phyloP scores from a whole-genome alignment of 1,140 invertebrate species.

The Lepidotrigona ventralis region DNA sequence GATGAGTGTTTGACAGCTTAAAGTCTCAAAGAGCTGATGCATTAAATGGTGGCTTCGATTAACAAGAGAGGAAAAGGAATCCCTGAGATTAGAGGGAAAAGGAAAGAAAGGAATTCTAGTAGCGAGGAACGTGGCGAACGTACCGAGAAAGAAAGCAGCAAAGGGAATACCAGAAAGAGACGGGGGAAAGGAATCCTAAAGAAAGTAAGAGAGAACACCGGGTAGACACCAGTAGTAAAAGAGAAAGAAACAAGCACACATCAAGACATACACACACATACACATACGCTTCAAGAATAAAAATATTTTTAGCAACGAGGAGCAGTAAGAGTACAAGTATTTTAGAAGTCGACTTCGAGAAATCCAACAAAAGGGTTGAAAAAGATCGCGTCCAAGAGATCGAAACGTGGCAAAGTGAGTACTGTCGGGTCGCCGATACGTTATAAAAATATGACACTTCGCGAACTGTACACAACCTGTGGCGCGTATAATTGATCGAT shows the following conservation, averaged over 20 bases:
- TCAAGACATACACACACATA: too few species aligned
- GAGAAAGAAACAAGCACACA: not conserved
- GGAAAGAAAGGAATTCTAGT: not conserved
- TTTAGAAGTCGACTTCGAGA: too few species aligned
- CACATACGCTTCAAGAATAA: too few species aligned
- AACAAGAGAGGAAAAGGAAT: not conserved
- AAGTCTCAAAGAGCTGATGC: too few species aligned
- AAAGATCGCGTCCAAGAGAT: not conserved
- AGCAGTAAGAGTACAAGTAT: too few species aligned
- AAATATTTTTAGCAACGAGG: too few species aligned
- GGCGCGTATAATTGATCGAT: conserved; percentile 16
- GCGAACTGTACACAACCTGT: not conserved
- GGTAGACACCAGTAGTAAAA: not conserved
- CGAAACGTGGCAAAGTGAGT: not conserved
- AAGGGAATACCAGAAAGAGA: not conserved
- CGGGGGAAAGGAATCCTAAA: not conserved
- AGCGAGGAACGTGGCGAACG: not conserved
- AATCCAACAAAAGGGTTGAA: too few species aligned
- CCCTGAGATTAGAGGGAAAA: not conserved
- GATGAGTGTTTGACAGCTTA: too few species aligned
- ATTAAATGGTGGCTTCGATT: not conserved
- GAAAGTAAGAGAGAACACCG: not conserved
- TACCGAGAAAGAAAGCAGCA: not conserved
- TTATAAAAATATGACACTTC: not conserved
- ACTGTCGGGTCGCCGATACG: not conserved